A percentile compares a stretch with the other conserved stretches of the same genome.
Evolutionary conservation across 2,888 invertebrate species (phyloP).

Genomic region (Apodemia mormo): DNA sequence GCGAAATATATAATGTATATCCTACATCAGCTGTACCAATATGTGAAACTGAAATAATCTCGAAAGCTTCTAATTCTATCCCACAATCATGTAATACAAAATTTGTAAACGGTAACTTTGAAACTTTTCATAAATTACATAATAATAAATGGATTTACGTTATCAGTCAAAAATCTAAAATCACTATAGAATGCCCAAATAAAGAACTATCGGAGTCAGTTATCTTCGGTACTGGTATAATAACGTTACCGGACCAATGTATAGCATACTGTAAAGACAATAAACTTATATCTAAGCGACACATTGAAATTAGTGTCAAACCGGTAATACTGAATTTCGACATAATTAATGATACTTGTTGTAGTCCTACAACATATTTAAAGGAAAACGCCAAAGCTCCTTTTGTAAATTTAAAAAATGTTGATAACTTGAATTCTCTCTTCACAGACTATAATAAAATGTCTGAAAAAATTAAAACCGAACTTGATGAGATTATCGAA

Average conservation of each 20-base stretch:
- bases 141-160: conserved; percentile 3
- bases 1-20: conserved; percentile 13
- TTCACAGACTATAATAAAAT: background rate
- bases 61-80: background rate
- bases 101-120: background rate
- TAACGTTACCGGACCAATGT: background rate
- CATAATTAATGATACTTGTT: background rate
- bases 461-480: background rate
- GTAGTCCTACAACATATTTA: background rate
- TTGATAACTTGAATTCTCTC: background rate
- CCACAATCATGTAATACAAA: background rate
- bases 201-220: background rate
- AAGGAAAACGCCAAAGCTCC: no score
- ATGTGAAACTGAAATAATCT: background rate
- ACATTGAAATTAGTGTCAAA: no score
- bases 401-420: background rate
- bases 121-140: conserved; percentile 11
- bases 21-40: background rate
- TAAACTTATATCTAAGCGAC: conserved; percentile 14
- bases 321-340: no score
- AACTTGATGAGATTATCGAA: background rate
- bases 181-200: background rate
- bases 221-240: background rate
- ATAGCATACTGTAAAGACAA: background rate
- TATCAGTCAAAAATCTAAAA: conserved; percentile 8